Evolutionary conservation across 2,113 vertebrate genomes (phyloP).

Genomic region (Apteryx mantelli): DNA sequence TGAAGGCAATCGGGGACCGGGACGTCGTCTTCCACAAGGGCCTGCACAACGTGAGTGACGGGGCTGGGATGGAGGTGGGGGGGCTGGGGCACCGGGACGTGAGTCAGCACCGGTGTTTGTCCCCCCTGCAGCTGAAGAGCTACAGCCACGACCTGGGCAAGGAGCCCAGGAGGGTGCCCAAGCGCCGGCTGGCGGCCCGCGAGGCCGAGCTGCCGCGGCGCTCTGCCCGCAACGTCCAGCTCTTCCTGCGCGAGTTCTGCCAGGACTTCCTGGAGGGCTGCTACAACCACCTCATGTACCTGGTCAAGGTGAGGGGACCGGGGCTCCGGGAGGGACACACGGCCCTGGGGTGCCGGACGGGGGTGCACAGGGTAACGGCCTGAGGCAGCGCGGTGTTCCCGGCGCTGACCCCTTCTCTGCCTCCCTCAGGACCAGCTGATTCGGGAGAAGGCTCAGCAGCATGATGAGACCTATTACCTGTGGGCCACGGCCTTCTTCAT

Average conservation of each 20-base stretch:
- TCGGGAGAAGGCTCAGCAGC: slow-evolving; percentile 89
- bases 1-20: slow-evolving; percentile 90
- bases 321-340: no score
- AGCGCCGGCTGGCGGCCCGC: slow-evolving; percentile 78
- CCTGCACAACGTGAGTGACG: slow-evolving; percentile 85
- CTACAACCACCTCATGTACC: slow-evolving; percentile 94
- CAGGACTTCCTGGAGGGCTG: slow-evolving; percentile 92
- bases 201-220: slow-evolving; percentile 79
- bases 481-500: slow-evolving; percentile 96
- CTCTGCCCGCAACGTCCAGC: slow-evolving; percentile 89
- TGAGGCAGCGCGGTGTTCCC: no score
- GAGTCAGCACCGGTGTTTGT: fast-evolving
- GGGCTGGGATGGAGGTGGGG: fast-evolving
- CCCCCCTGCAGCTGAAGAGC: slow-evolving; percentile 82
- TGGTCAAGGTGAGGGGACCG: slow-evolving; percentile 86
- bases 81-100: fast-evolving
- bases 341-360: no score
- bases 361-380: no score
- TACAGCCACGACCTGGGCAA: slow-evolving; percentile 92
- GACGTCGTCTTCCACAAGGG: slow-evolving; percentile 93
- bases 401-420: fast-evolving
- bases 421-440: slow-evolving; percentile 84
- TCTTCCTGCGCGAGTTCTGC: slow-evolving; percentile 92
- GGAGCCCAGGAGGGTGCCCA: slow-evolving; percentile 82
- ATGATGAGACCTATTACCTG: slow-evolving; percentile 95